Conservation (phyloP, 2,888 invertebrate genomes). For the Temnothorax ravouxi region DNA sequence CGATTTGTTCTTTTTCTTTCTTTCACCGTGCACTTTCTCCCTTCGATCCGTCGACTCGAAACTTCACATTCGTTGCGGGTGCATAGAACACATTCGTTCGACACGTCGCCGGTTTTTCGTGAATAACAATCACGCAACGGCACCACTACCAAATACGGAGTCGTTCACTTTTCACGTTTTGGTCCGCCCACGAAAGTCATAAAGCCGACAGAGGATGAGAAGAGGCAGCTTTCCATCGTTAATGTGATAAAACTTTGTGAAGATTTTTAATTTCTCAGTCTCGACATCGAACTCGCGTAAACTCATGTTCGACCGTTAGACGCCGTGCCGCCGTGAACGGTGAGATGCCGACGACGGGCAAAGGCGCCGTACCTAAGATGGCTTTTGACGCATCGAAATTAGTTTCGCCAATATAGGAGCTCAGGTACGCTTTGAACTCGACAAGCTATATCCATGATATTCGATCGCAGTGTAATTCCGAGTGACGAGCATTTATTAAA, state of each 20-base stretch:
- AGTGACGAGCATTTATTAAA: neutral
- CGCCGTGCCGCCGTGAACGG: too few relatives aligned
- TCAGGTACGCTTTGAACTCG: neutral
- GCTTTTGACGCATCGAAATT: neutral
- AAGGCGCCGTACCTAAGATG: too few relatives aligned
- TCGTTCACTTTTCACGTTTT: constrained; percentile 73
- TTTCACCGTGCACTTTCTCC: neutral
- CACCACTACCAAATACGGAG: constrained; percentile 71
- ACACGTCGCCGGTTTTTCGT: neutral
- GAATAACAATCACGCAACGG: neutral
- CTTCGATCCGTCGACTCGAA: constrained; percentile 4
- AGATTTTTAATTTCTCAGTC: neutral
- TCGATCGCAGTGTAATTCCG: constrained; percentile 8
- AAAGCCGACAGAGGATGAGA: constrained; percentile 63
- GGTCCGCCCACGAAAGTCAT: constrained; percentile 72
- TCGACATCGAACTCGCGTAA: too few relatives aligned
- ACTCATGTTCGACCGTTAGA: too few relatives aligned
- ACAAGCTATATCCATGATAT: neutral
- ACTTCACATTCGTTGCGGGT: neutral
- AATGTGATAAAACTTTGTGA: neutral
- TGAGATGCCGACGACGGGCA: too few relatives aligned
- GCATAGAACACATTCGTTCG: neutral
- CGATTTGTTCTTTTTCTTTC: neutral
- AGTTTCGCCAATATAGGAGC: neutral
- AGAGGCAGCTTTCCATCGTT: constrained; percentile 28